Base-by-base conservation (phyloP, 2,113 vertebrate species). In the Xiphophorus couchianus region DNA sequence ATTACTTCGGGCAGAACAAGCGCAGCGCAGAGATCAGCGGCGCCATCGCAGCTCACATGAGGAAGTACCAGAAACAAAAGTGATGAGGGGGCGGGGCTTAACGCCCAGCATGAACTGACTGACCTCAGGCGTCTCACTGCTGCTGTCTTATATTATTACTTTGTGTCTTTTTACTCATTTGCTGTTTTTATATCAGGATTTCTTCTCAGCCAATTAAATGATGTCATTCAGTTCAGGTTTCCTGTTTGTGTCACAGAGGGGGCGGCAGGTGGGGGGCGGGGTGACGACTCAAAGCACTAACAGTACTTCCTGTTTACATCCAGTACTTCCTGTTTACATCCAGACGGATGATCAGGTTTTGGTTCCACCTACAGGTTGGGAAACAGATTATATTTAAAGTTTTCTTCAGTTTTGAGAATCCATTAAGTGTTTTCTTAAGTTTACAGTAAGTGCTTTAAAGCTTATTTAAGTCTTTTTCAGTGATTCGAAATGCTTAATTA, bases 1-100 rank as follows among this genome's bases (percentile, higher is more conserved):
- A 99, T 68, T 99, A 98, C 88, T 99, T 93, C 37, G 98, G 98
- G 82, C 98, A 99, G 87, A 99, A 98, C 91, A 99, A 98, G 91
- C 96, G 22, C 44, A 95, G 82, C 0, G 0, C 69, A 6, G 97
- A 99, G 92, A 98, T 99, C 89, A 89, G 91, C 0, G 81, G 82
- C 65, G 94, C 95, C 0, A 91, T 99, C 71, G 96, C 96, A 12
- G 91, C 94, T 0, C 93, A 97, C 75, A 99, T 99, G 97, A 95
- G 96, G 69, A 94, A 94, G 33, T 82, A 93, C 80, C 95, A 83
- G 80, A 93, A 88, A n/a, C 82, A 42, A n/a, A 91, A 91, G 54
- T 92, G 89, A 88, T 0, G 13, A 37, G 35, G 35, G 35, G 2
- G 48, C 30, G 0, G 68, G 33, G 22, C 10, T 31, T 31, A 30